Conservation (phyloP, 2,797 vertebrate genomes). For the Anguilla obscura region DNA sequence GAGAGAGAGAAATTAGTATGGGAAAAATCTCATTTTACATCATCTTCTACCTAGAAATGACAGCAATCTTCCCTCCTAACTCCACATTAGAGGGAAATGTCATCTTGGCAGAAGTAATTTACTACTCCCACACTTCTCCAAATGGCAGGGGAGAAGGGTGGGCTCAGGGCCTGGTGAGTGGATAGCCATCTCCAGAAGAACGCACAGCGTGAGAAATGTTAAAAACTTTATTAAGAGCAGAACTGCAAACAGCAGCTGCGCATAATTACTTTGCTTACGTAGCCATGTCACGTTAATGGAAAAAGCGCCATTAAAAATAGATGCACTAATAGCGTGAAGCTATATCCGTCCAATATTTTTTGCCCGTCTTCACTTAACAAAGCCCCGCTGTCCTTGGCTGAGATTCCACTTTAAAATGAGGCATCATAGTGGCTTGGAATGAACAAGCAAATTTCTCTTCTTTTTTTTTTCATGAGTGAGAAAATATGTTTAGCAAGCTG, state of each 20-base stretch:
- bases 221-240: neutral
- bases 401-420: neutral
- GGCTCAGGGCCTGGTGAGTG: neutral
- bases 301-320: neutral
- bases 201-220: neutral
- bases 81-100: slow-evolving; percentile 70
- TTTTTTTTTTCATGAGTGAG: slow-evolving; percentile 49
- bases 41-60: slow-evolving; percentile 45
- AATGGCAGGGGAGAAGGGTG: slow-evolving; percentile 42
- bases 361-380: neutral
- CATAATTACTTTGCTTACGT: slow-evolving; percentile 41
- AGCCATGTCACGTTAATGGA: slow-evolving; percentile 15
- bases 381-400: too few relatives aligned
- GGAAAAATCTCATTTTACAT: slow-evolving; percentile 28
- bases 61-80: slow-evolving; percentile 58
- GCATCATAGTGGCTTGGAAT: neutral
- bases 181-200: neutral
- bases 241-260: slow-evolving; percentile 4
- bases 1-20: slow-evolving; percentile 46
- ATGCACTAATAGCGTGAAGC: neutral
- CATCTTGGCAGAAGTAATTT: slow-evolving; percentile 64
- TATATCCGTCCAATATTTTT: neutral
- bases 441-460: slow-evolving; percentile 30
- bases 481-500: slow-evolving; percentile 64
- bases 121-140: slow-evolving; percentile 50